These are phyloP conservation scores for Andrena bucephala DNA, from an alignment of 2,888 invertebrate genomes.

Conservation along the genomic window DNA sequence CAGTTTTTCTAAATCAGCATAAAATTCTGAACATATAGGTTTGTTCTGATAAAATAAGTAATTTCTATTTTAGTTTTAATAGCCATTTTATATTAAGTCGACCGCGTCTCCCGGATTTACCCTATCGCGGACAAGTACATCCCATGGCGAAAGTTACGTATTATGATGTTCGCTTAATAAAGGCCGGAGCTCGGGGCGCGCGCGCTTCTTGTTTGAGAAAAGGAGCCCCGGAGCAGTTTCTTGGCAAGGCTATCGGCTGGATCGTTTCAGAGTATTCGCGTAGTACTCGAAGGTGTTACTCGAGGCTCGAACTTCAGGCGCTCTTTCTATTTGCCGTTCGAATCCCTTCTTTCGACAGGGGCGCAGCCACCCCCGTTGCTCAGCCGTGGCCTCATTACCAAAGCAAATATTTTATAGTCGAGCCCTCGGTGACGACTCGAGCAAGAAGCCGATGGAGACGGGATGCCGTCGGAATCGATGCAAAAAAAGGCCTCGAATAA, in stretches of 20 bases:
- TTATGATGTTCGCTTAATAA: conserved; percentile 12
- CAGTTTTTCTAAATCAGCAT: too few relatives aligned
- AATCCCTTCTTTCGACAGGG: conserved; percentile 73
- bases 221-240: conserved; percentile 44
- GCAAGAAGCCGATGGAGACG: conserved; percentile 56
- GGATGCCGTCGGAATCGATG: conserved; percentile 69
- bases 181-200: conserved; percentile 9
- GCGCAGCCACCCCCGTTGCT: conserved; percentile 68
- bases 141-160: not conserved
- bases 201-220: conserved; percentile 32
- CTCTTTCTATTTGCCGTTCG: conserved; percentile 81
- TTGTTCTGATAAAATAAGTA: too few relatives aligned
- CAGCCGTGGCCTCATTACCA: conserved; percentile 84
- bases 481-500: conserved; percentile 73
- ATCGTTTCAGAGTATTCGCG: conserved; percentile 54
- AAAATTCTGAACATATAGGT: too few relatives aligned
- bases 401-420: conserved; percentile 85
- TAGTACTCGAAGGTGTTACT: conserved; percentile 73
- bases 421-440: conserved; percentile 69
- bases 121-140: too few relatives aligned
- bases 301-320: conserved; percentile 77
- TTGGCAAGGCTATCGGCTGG: conserved; percentile 56
- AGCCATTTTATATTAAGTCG: too few relatives aligned
- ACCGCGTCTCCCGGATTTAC: too few relatives aligned
- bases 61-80: too few relatives aligned